These are phyloP conservation scores for Fregata magnificens DNA, from an alignment of 2,113 vertebrate genomes.

Conservation along the genomic window DNA sequence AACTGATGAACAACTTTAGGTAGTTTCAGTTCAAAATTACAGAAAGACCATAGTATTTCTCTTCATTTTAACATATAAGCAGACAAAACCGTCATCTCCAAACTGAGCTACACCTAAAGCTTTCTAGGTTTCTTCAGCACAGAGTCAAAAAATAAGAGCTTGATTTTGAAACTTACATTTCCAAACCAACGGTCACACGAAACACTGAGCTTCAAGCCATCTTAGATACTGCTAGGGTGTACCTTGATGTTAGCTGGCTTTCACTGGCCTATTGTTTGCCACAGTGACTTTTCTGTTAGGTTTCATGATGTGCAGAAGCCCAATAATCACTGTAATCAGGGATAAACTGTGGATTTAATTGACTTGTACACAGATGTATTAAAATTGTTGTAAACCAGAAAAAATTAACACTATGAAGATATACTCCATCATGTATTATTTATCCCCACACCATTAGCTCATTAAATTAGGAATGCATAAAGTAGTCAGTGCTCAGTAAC, in stretches of 20 bases:
- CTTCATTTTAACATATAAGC: background rate
- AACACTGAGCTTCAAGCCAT: background rate
- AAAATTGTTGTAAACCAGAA: slow-evolving; percentile 28
- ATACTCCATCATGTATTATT: slow-evolving; percentile 54
- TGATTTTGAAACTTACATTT: background rate
- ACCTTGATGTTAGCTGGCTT: background rate
- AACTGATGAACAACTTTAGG: rapidly evolving
- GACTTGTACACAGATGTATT: slow-evolving; percentile 4
- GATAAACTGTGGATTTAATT: slow-evolving; percentile 14
- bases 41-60: background rate
- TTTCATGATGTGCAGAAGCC: background rate
- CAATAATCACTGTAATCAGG: background rate
- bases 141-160: background rate
- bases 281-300: background rate
- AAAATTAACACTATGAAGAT: background rate
- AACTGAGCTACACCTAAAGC: background rate
- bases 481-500: slow-evolving; percentile 43
- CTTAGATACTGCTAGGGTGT: rapidly evolving
- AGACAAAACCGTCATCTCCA: background rate
- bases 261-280: background rate
- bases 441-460: slow-evolving; percentile 61
- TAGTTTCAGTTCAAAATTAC: background rate
- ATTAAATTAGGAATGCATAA: slow-evolving; percentile 56
- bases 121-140: background rate
- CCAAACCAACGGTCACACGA: background rate